Percentiles rank a stretch among this genome's conserved stretches.
Evolutionary conservation across 2,113 vertebrate species (phyloP).

Genomic region (Diglossa brunneiventris): DNA sequence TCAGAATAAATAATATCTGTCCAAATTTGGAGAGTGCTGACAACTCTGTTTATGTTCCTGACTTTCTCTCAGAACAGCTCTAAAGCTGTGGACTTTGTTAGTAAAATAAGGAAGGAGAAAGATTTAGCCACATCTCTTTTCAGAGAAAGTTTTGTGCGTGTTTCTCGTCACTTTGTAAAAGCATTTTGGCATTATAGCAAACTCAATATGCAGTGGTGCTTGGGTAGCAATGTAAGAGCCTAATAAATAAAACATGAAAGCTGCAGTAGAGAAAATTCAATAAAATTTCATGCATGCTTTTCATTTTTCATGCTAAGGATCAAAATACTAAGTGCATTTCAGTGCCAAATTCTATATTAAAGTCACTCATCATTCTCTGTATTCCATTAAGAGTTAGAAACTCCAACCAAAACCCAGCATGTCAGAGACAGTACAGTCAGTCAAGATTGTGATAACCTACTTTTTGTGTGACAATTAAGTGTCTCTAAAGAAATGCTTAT

Average conservation of each 20-base stretch:
- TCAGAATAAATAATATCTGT: neutral
- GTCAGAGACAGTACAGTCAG: neutral
- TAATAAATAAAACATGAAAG: constrained; percentile 21
- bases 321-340: neutral
- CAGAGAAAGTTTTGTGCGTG: neutral
- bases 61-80: neutral
- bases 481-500: neutral
- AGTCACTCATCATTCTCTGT: neutral
- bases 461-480: neutral
- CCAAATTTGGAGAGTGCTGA: neutral
- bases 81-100: neutral
- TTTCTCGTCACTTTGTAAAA: neutral
- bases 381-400: neutral
- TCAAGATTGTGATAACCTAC: neutral
- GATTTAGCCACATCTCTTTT: neutral
- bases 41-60: neutral
- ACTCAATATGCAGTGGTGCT: neutral
- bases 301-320: constrained; percentile 14
- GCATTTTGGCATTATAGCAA: neutral
- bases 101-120: neutral
- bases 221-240: neutral
- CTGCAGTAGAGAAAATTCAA: neutral
- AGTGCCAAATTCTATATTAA: neutral
- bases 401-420: neutral
- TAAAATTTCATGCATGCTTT: constrained; percentile 9